A percentile compares a stretch with the other conserved stretches of the same genome.
These are phyloP conservation scores for Ephialtes manifestator DNA, from an alignment of 2,888 invertebrate species.

Conservation along the genomic window DNA sequence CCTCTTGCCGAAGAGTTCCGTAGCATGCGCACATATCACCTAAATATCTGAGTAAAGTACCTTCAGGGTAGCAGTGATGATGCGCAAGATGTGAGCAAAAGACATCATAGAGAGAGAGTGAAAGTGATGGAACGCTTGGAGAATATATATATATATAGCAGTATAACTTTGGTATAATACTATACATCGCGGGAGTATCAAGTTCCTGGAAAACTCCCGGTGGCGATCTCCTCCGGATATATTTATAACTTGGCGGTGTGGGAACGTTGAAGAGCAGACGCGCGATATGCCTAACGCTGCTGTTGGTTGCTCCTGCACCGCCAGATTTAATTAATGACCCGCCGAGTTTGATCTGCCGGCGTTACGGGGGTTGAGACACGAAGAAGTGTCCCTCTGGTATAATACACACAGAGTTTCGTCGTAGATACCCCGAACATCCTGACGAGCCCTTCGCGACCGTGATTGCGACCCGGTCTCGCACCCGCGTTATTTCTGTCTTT, in stretches of 20 bases:
- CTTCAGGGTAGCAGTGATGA: background rate
- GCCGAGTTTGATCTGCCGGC: slow-evolving; percentile 84
- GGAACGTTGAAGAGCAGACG: slow-evolving; percentile 70
- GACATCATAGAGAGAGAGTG: slow-evolving; percentile 19
- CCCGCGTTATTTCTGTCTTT: slow-evolving; percentile 66
- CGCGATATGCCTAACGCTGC: slow-evolving; percentile 66
- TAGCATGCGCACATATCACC: background rate
- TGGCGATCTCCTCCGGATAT: slow-evolving; percentile 65
- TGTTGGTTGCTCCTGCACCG: slow-evolving; percentile 76
- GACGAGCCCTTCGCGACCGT: slow-evolving; percentile 48
- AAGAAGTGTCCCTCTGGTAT: background rate
- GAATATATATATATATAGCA: background rate
- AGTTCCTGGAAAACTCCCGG: slow-evolving; percentile 70
- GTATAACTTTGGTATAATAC: slow-evolving; percentile 34
- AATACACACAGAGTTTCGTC: background rate
- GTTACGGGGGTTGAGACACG: slow-evolving; percentile 7
- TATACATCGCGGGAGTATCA: slow-evolving; percentile 63
- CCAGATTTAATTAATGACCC: slow-evolving; percentile 85
- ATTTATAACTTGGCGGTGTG: slow-evolving; percentile 67
- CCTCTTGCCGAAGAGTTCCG: background rate
- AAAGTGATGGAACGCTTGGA: slow-evolving; percentile 29
- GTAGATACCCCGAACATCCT: slow-evolving; percentile 1
- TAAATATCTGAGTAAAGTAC: background rate
- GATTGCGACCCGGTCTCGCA: slow-evolving; percentile 24
- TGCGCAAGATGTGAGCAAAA: background rate